Percentiles rank a stretch among this genome's conserved stretches.
Evolutionary conservation across 2,888 invertebrate species (phyloP).

Genomic region (Meiosimyza decipiens): DNA sequence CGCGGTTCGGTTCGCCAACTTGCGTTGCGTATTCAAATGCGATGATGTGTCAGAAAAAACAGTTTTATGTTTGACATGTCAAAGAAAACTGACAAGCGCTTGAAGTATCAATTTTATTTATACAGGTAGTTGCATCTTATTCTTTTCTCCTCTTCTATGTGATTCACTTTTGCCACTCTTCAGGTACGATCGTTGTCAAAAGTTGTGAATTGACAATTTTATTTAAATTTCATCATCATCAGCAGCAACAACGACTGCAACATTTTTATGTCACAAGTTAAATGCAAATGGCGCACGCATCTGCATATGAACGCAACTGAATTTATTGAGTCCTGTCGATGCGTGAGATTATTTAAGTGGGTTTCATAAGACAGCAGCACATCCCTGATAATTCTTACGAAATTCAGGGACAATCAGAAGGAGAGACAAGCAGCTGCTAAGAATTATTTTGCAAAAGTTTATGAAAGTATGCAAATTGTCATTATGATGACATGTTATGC

Average conservation of each 20-base stretch:
- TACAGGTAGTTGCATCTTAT: background rate
- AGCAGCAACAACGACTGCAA: constrained; percentile 26
- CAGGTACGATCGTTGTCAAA: constrained; percentile 24
- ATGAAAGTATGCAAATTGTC: constrained; percentile 24
- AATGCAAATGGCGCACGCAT: constrained; percentile 43
- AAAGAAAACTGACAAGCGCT: constrained; percentile 32
- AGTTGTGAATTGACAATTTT: constrained; percentile 32
- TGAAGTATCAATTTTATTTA: constrained; percentile 23
- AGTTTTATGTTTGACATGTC: constrained; percentile 28
- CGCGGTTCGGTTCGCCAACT: background rate
- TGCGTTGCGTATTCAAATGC: constrained; percentile 27
- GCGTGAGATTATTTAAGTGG: constrained; percentile 32
- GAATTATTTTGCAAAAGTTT: constrained; percentile 19
- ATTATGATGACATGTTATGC: background rate
- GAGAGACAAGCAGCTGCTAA: constrained; percentile 17
- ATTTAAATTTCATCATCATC: constrained; percentile 34
- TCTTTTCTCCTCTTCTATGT: background rate
- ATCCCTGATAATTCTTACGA: constrained; percentile 3
- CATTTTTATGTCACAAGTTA: constrained; percentile 34
- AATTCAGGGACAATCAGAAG: background rate
- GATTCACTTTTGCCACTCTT: background rate
- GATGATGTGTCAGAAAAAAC: constrained; percentile 31
- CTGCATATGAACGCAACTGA: constrained; percentile 27
- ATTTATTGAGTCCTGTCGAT: constrained; percentile 37
- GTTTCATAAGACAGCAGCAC: background rate